Percentiles rank a stretch among this genome's conserved stretches.
phyloP scores from a whole-genome alignment of 1,140 invertebrate genomes.

The Helicoverpa zea region DNA sequence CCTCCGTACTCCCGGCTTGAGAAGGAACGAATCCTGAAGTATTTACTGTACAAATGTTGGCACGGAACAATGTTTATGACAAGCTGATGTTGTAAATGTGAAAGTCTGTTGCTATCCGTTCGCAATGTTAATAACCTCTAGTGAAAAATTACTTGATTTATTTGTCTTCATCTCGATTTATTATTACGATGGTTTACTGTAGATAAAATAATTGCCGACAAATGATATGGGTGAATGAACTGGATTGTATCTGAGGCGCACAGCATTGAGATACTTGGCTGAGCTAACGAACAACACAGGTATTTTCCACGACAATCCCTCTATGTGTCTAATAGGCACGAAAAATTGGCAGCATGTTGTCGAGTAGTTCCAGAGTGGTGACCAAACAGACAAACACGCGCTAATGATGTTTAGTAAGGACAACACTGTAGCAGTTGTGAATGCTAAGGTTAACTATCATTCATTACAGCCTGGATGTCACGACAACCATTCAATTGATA shows the following conservation, averaged over 20 bases:
- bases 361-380: not conserved
- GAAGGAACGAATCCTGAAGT: not conserved
- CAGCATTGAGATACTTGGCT: not conserved
- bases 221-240: not conserved
- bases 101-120: not conserved
- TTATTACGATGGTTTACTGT: not conserved
- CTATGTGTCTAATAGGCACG: not conserved
- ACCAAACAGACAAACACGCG: not conserved
- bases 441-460: not conserved
- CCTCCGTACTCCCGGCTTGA: not conserved
- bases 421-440: not conserved
- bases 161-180: not conserved
- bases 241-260: not conserved
- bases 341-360: not conserved
- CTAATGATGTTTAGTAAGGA: not conserved
- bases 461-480: not conserved
- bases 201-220: not conserved
- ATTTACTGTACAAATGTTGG: not conserved
- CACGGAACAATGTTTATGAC: not conserved
- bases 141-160: not conserved
- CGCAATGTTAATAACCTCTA: not conserved
- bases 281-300: not conserved
- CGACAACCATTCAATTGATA: not conserved
- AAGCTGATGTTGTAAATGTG: slow-evolving; percentile 4
- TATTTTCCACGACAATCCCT: not conserved